Conservation (phyloP, 2,113 vertebrate species). For the Grammomys dolichurus region DNA sequence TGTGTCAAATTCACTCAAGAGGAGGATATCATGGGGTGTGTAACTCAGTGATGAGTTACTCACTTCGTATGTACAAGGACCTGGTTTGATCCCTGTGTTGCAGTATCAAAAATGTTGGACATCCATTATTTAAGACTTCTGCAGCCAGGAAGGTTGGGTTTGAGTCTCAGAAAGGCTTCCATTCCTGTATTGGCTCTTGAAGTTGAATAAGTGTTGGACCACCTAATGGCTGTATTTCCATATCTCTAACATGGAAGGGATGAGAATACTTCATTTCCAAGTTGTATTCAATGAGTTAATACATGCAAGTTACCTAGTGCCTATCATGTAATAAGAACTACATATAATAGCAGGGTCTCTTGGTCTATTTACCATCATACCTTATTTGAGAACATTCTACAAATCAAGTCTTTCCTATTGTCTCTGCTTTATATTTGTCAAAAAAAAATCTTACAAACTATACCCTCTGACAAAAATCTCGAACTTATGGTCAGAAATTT, state of each 20-base stretch:
- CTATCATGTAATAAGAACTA: neutral
- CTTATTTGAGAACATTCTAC: neutral
- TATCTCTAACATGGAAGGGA: neutral
- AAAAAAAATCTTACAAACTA: neutral
- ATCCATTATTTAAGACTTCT: neutral
- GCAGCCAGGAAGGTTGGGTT: neutral
- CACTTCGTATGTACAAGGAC: neutral
- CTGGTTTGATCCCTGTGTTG: neutral
- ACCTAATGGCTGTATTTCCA: neutral
- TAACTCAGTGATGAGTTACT: neutral
- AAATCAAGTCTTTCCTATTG: neutral
- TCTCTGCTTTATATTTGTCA: neutral
- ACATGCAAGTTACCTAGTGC: neutral
- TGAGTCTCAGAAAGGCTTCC: neutral
- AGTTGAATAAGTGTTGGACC: neutral
- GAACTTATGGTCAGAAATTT: neutral
- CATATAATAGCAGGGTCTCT: neutral
- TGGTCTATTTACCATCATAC: neutral
- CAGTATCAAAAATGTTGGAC: neutral
- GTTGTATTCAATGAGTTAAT: neutral
- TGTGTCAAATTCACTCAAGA: neutral
- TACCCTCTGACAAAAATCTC: neutral
- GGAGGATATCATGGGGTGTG: neutral
- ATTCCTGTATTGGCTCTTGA: neutral
- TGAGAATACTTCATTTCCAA: neutral